A percentile compares a stretch with the other conserved stretches of the same genome.
phyloP scores from a whole-genome alignment of 1,140 invertebrate genomes.

The Alviniconcha marisindica region DNA sequence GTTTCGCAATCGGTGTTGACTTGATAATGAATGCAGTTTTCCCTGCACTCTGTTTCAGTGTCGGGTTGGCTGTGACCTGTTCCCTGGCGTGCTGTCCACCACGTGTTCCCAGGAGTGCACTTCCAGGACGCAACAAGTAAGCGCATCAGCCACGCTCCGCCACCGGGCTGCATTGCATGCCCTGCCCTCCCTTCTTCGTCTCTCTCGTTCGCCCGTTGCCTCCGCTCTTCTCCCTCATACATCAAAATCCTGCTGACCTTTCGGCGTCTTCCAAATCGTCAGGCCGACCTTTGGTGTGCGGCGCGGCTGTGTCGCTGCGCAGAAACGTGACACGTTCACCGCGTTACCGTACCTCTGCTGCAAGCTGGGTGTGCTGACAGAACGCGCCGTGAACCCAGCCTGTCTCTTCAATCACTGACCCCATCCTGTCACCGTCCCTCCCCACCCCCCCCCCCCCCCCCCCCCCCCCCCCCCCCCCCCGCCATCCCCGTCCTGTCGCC shows the following conservation, averaged over 20 bases:
- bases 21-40: background rate
- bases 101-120: background rate
- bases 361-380: no score
- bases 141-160: background rate
- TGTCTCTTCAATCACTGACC: background rate
- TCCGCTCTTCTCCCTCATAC: background rate
- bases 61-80: background rate
- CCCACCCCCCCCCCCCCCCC: background rate
- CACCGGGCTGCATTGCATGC: background rate
- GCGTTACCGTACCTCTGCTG: no score
- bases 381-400: no score
- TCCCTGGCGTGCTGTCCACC: background rate
- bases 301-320: no score
- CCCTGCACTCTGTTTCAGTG: constrained; percentile 7
- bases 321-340: no score
- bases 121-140: background rate
- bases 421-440: background rate
- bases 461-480: background rate
- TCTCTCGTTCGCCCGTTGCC: background rate
- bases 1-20: no score
- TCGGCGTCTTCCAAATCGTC: no score
- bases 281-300: no score
- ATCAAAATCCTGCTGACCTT: background rate
- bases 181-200: background rate
- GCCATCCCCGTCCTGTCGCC: background rate